These are phyloP conservation scores for Tolmerus cingulatus DNA, from an alignment of 2,888 invertebrate genomes.

Conservation along the genomic window DNA sequence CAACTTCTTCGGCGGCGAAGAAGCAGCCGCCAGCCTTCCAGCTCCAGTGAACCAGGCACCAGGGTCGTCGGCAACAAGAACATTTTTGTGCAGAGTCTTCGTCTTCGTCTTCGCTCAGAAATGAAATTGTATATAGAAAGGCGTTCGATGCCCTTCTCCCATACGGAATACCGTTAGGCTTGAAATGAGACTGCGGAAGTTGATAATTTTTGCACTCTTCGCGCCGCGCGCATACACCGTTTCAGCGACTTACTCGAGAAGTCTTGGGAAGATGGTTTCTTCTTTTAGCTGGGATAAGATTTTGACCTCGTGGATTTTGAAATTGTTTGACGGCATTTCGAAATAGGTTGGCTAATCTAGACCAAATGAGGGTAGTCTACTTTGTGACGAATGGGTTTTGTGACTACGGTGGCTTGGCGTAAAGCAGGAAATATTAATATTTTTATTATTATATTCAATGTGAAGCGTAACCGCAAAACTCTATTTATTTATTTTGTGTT, in stretches of 20 bases:
- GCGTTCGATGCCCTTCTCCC: slow-evolving; percentile 40
- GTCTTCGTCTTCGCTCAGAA: background rate
- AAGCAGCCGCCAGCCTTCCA: background rate
- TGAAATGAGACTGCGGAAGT: slow-evolving; percentile 33
- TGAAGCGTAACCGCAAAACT: too few species aligned
- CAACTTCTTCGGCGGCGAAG: background rate
- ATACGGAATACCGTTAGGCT: slow-evolving; percentile 32
- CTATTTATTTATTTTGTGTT: too few species aligned
- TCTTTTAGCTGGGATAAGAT: background rate
- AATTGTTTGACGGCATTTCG: background rate
- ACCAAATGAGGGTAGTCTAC: background rate
- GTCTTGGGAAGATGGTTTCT: background rate
- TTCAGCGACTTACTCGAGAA: background rate
- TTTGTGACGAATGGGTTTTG: background rate
- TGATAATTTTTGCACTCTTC: slow-evolving; percentile 36
- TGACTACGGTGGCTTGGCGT: too few species aligned
- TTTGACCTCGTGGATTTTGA: slow-evolving; percentile 13
- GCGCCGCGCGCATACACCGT: background rate
- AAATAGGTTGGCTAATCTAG: background rate
- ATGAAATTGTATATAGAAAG: background rate
- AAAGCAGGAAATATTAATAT: too few species aligned
- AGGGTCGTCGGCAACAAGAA: slow-evolving; percentile 6
- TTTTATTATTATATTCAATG: too few species aligned
- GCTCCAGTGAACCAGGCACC: slow-evolving; percentile 8
- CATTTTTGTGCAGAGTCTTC: background rate